phyloP scores from a whole-genome alignment of 2,113 vertebrate genomes.

The Chlorocebus sabaeus region DNA sequence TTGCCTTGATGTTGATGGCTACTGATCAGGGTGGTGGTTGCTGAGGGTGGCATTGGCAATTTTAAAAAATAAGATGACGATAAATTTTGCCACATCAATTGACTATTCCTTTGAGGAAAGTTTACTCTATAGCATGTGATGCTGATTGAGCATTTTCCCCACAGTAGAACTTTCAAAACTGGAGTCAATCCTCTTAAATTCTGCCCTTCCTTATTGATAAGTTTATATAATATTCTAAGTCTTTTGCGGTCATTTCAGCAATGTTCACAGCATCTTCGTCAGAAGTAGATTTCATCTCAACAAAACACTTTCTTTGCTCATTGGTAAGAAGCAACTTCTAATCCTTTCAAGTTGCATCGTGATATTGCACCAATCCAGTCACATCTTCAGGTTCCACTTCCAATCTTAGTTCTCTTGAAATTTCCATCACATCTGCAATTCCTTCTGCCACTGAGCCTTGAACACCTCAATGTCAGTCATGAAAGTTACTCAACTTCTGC shows the following conservation, averaged over 20 bases:
- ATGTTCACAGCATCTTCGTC: neutral
- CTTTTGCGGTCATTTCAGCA: neutral
- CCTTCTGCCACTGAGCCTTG: neutral
- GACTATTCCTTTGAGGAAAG: neutral
- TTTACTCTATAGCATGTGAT: neutral
- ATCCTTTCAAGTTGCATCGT: neutral
- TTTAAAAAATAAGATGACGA: neutral
- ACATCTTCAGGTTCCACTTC: neutral
- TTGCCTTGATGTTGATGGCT: neutral
- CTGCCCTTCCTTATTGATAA: neutral
- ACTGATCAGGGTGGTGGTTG: neutral
- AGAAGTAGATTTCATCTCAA: neutral
- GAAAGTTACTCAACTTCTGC: neutral
- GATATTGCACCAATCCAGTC: neutral
- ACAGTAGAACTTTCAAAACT: neutral
- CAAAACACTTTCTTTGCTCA: neutral
- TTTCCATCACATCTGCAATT: neutral
- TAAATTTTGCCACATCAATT: neutral
- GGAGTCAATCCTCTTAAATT: neutral
- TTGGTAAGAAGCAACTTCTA: neutral
- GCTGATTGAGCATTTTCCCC: neutral
- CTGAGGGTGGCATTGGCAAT: neutral
- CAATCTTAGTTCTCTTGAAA: neutral
- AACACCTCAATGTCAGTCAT: neutral
- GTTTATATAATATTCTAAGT: neutral